These are phyloP conservation scores for Drosophila austrosaltans DNA, from an alignment of 2,888 invertebrate genomes.

Conservation along the genomic window DNA sequence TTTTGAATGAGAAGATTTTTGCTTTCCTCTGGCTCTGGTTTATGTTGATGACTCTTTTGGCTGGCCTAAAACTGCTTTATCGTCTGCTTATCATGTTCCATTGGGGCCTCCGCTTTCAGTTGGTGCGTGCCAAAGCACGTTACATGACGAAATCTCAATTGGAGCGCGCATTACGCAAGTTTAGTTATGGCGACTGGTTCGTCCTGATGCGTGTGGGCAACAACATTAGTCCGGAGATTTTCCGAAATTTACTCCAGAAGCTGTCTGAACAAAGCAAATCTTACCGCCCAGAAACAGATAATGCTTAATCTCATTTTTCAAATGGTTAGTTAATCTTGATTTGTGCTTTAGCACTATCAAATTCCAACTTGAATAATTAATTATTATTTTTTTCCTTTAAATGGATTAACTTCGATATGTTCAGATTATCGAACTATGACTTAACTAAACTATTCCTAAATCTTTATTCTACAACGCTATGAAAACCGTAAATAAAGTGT, in stretches of 20 bases:
- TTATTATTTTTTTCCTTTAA: background rate
- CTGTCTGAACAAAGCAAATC: slow-evolving; percentile 71
- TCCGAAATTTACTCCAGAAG: slow-evolving; percentile 86
- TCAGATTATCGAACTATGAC: slow-evolving; percentile 44
- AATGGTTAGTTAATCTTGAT: background rate
- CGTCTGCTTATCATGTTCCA: slow-evolving; percentile 86
- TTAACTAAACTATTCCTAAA: background rate
- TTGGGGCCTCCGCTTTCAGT: slow-evolving; percentile 69
- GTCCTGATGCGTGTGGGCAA: slow-evolving; percentile 89
- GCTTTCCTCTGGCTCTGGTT: slow-evolving; percentile 91
- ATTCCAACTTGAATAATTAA: slow-evolving; percentile 12
- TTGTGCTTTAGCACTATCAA: background rate
- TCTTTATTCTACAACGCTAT: background rate
- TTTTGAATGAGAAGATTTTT: slow-evolving; percentile 92
- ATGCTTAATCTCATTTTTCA: slow-evolving; percentile 30
- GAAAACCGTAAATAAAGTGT: background rate
- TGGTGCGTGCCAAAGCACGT: slow-evolving; percentile 71
- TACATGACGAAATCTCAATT: slow-evolving; percentile 65
- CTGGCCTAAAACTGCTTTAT: slow-evolving; percentile 87
- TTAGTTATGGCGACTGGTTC: slow-evolving; percentile 90
- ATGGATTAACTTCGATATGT: slow-evolving; percentile 41
- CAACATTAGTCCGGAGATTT: slow-evolving; percentile 89
- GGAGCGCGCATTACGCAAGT: slow-evolving; percentile 53
- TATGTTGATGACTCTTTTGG: slow-evolving; percentile 86
- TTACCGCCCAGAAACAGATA: slow-evolving; percentile 28